Evolutionary conservation across 2,797 vertebrate species (phyloP).

Genomic region (Acropternis orthonyx): DNA sequence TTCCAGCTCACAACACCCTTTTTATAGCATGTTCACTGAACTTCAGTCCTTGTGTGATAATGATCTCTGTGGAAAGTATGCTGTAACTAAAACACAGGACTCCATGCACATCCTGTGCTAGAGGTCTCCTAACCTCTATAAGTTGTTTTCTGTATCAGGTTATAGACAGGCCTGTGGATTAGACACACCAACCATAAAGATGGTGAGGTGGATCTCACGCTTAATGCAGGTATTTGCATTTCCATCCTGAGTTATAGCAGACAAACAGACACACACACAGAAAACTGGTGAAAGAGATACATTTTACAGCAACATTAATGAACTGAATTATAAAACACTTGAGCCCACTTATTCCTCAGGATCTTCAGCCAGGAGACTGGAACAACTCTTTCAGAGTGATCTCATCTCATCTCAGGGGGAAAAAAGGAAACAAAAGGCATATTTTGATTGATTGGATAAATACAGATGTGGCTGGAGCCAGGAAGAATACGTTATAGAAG

Average conservation of each 20-base stretch:
- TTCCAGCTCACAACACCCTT: background rate
- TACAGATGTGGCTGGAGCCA: background rate
- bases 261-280: background rate
- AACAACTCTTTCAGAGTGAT: background rate
- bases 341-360: background rate
- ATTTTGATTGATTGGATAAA: constrained; percentile 35
- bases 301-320: background rate
- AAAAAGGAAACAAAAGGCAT: background rate
- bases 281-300: background rate
- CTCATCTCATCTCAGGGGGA: background rate
- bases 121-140: background rate
- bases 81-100: background rate
- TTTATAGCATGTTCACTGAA: background rate
- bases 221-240: background rate
- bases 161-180: background rate
- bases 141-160: background rate
- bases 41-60: background rate
- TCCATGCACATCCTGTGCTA: background rate
- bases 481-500: background rate
- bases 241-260: background rate
- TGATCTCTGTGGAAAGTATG: background rate
- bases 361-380: background rate
- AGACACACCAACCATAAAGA: background rate
- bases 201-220: background rate
- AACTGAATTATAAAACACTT: background rate